phyloP scores from a whole-genome alignment of 2,888 invertebrate genomes.

The Clunio marinus region DNA sequence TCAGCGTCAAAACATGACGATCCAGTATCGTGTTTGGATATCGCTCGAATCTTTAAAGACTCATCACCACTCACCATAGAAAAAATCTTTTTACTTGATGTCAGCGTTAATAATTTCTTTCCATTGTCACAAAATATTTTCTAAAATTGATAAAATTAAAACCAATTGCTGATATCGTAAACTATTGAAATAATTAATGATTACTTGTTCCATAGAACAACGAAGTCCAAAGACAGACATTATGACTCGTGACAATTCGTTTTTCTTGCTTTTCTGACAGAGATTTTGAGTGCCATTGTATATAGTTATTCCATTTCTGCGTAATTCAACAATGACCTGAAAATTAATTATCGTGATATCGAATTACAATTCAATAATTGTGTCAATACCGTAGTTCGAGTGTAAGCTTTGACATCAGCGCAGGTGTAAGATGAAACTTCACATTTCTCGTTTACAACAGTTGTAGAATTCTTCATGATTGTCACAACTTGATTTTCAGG shows the following conservation, averaged over 20 bases:
- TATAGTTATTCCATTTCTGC: neutral
- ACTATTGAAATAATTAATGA: neutral
- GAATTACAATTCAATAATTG: neutral
- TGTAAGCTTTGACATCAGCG: neutral
- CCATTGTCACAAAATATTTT: neutral
- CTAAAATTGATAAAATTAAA: neutral
- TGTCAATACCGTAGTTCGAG: neutral
- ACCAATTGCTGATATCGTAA: neutral
- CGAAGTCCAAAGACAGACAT: neutral
- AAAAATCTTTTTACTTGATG: neutral
- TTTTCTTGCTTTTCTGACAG: neutral
- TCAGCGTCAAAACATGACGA: neutral
- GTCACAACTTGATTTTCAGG: neutral
- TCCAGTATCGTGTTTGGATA: neutral
- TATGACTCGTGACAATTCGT: neutral
- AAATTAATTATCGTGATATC: neutral
- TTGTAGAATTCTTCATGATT: neutral
- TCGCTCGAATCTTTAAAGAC: neutral
- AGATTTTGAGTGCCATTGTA: neutral
- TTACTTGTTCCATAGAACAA: neutral
- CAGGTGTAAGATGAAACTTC: neutral
- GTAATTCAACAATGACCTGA: neutral
- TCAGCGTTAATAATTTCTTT: neutral
- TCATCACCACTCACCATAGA: neutral
- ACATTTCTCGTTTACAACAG: neutral